Evolutionary conservation across 2,888 invertebrate genomes (phyloP), one percentile per base, ranked within the genome.

Genomic region (Adela reaumurella): DNA sequence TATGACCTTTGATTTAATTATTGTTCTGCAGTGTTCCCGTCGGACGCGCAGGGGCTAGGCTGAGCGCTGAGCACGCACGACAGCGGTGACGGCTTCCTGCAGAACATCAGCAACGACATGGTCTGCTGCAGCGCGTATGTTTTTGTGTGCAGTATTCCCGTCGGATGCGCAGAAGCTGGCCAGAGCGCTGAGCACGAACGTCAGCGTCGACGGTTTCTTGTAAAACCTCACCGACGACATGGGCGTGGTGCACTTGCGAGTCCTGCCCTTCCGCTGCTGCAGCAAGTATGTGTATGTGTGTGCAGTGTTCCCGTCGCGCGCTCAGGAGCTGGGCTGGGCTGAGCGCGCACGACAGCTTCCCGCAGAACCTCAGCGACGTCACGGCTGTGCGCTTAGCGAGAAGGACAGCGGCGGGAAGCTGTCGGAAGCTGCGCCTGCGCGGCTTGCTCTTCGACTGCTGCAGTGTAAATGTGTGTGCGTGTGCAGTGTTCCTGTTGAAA

Each of bases 291-390:
- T 28, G 35, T 8, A 14, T 14, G 24, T 14, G 35, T 35, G 35
- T 11, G 35, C 67, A 93, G 94, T 95, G 3, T 94, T 94, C 69
- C 87, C 89, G 61, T 91, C 93, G 2, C 92, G 92, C 60, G 82
- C 86, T 51, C 88, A 90, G 58, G 94, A 95, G 71, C 93, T 94
- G 92, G 92, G 94, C 52, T 94, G 92, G 92, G 90, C 92, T 4
- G 81, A 94, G 19, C 90, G 92, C 62, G 88, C 88, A 90, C 56
- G 81, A 85, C 19, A 85, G 85, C 62, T 85, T 63, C 84, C 88
- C 73, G 83, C 90, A 66, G 82, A 63, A 69, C 52, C 61, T 76
- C 3, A 64, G 67, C 10, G 76, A 77, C n/a, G n/a, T n/a, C n/a
- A n/a, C n/a, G n/a, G n/a, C n/a, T n/a, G n/a, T n/a, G n/a, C n/a